These are phyloP conservation scores for Patagioenas fasciata DNA, from an alignment of 2,113 vertebrate species.

Conservation along the genomic window DNA sequence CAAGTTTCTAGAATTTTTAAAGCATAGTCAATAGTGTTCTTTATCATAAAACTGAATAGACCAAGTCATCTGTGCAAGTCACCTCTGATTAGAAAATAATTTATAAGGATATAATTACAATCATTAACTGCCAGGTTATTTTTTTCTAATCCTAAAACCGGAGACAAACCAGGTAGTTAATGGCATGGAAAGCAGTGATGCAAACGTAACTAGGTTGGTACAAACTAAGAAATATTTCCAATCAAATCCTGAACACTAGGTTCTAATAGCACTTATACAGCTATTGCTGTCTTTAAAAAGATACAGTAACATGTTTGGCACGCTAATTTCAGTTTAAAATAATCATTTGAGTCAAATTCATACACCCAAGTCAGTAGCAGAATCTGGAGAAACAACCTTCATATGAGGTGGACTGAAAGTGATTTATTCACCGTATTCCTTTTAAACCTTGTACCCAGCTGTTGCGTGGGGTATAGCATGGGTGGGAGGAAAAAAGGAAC, in stretches of 20 bases:
- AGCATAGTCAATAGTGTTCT: not conserved
- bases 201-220: slow-evolving; percentile 5
- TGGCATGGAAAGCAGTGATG: not conserved
- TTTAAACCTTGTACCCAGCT: not conserved
- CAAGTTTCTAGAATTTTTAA: not conserved
- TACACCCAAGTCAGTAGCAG: not conserved
- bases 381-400: not conserved
- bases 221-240: not conserved
- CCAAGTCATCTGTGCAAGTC: not conserved
- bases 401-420: not conserved
- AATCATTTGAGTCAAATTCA: not conserved
- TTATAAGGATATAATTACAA: slow-evolving; percentile 10
- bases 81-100: not conserved
- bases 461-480: fast-evolving
- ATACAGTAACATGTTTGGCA: not conserved
- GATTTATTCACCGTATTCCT: not conserved
- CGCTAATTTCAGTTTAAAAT: not conserved
- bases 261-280: not conserved
- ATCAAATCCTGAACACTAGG: not conserved
- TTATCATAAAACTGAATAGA: not conserved
- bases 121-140: slow-evolving; percentile 30
- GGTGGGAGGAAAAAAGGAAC: not conserved
- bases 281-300: not conserved
- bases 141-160: slow-evolving; percentile 7
- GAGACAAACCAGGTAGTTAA: slow-evolving; percentile 23